A percentile compares a stretch with the other conserved stretches of the same genome.
These are phyloP conservation scores for Cyprinodon diabolis DNA, from an alignment of 2,797 vertebrate species.

Conservation along the genomic window DNA sequence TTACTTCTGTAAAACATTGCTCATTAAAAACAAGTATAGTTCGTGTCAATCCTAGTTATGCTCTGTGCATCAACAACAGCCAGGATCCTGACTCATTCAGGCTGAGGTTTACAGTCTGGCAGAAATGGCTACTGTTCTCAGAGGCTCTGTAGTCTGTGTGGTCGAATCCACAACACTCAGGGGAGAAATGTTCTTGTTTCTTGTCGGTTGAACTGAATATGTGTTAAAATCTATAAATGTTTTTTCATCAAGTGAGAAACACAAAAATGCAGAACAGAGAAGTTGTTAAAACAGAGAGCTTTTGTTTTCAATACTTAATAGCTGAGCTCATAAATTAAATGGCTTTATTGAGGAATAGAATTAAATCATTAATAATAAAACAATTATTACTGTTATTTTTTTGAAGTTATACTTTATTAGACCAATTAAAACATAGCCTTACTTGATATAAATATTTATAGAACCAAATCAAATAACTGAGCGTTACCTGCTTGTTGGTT, in stretches of 20 bases:
- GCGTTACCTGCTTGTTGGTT: slow-evolving; percentile 60
- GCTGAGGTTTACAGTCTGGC: slow-evolving; percentile 28
- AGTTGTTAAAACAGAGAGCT: slow-evolving; percentile 2
- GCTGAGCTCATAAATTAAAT: slow-evolving; percentile 2
- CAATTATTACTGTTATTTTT: not conserved
- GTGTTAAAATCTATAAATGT: slow-evolving; percentile 45
- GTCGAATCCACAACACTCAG: slow-evolving; percentile 42
- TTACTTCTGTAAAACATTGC: not conserved
- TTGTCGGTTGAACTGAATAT: slow-evolving; percentile 26
- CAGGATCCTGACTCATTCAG: slow-evolving; percentile 21
- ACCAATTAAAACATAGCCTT: not conserved
- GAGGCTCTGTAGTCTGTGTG: slow-evolving; percentile 29
- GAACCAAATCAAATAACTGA: slow-evolving; percentile 3
- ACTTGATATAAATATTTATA: not conserved
- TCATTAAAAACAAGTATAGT: slow-evolving; percentile 7
- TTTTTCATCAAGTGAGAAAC: slow-evolving; percentile 32
- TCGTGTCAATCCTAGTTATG: slow-evolving; percentile 4
- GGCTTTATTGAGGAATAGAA: not conserved
- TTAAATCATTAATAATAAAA: not conserved
- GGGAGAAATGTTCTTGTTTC: slow-evolving; percentile 52
- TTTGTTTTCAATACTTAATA: slow-evolving; percentile 9
- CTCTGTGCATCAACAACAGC: not conserved
- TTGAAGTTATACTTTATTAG: not conserved
- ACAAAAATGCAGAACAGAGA: slow-evolving; percentile 10
- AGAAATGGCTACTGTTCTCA: slow-evolving; percentile 34